phyloP scores from a whole-genome alignment of 2,113 vertebrate genomes.

The Ameiurus melas region DNA sequence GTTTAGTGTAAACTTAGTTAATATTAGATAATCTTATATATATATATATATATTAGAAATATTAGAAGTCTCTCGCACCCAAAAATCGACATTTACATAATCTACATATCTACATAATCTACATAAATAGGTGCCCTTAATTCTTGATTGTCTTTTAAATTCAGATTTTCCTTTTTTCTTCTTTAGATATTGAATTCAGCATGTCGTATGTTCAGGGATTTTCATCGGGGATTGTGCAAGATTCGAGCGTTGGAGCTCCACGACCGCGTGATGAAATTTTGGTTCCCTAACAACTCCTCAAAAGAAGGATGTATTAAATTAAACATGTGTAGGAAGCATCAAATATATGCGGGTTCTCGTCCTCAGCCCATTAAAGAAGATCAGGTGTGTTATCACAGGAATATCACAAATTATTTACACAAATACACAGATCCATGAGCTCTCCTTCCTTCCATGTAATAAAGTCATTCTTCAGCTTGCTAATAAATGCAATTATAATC shows the following conservation, averaged over 20 bases:
- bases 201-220: not conserved
- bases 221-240: not conserved
- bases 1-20: too few relatives aligned
- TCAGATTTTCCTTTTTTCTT: not conserved
- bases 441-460: not conserved
- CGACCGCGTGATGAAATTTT: not conserved
- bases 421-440: not conserved
- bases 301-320: not conserved
- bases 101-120: not conserved
- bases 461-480: not conserved
- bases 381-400: not conserved
- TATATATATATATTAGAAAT: too few relatives aligned
- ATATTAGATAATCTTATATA: too few relatives aligned
- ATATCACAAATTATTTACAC: not conserved
- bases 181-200: not conserved
- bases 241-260: accelerated
- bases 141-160: not conserved
- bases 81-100: not conserved
- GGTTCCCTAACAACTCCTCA: not conserved
- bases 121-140: not conserved
- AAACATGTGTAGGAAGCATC: not conserved
- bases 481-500: not conserved
- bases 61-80: not conserved
- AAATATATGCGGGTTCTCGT: not conserved
- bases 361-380: not conserved